Evolutionary conservation across 2,797 vertebrate genomes (phyloP), one percentile per base, ranked within the genome.

Genomic region (Tapera naevia): DNA sequence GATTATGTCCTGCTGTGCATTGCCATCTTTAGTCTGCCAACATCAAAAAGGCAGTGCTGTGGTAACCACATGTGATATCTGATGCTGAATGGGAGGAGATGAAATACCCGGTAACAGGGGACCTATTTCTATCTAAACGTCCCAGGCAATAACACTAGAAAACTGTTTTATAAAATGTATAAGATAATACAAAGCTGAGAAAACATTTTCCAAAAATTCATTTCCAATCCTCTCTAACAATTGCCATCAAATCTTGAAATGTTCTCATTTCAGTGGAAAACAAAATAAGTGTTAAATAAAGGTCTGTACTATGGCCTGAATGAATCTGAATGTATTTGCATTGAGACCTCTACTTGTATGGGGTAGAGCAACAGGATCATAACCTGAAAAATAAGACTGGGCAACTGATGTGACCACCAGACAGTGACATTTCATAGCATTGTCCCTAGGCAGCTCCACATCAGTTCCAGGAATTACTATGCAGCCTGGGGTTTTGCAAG

Each of bases 1-100:
- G 76, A 73, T 88, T 88, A 33, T 50, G 60, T 88, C 90, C 93
- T 94, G 91, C 96, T 94, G 88, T 84, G 91, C 73, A 10, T 61
- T 86, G 58, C 86, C 88, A 81, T 84, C 83, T 93, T 91, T 76
- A 62, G 48, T n/a, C 80, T 90, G 86, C 39, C 75, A 89, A 95
- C 80, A 93, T 94, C 86, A 94, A 93, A 94, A 88, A 86, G 30
- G 30, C 27, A 43, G 80, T 78, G 69, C 76, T 76, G 86, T 75
- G 73, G 82, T 79, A 94, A 91, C 76, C 51, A 73, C 65, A 10
- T n/a, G n/a, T 14, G 51, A 41, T n/a, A 73, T 82, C n/a, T 62
- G 56, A 91, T 62, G 60, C 48, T 84, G 80, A 94, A 64, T 71
- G 79, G 74, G 66, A 94, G 82, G 82, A 81, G 51, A 8, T 37